Evolutionary conservation across 2,797 vertebrate species (phyloP).

Genomic region (Catostomus latipinnis): DNA sequence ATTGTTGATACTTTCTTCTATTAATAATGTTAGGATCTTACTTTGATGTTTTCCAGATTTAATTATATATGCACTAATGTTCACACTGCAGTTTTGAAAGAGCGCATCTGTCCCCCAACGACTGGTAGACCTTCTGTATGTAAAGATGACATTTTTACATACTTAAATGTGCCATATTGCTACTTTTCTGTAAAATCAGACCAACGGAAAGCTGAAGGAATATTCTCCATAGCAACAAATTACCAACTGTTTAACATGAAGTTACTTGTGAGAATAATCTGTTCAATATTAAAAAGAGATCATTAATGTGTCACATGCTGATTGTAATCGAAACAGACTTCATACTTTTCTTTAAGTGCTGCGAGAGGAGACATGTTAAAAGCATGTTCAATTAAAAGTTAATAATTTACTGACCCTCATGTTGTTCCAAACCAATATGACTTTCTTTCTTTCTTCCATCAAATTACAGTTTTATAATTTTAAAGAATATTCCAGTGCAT

Average conservation of each 20-base stretch:
- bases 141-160: conserved; percentile 20
- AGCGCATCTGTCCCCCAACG: neutral
- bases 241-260: neutral
- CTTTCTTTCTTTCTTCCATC: too few relatives aligned
- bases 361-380: neutral
- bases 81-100: neutral
- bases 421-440: too few relatives aligned
- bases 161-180: conserved; percentile 68
- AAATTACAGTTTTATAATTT: too few relatives aligned
- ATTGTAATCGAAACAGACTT: neutral
- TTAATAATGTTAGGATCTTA: conserved; percentile 15
- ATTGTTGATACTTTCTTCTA: conserved; percentile 39
- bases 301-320: neutral
- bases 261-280: neutral
- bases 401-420: neutral
- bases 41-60: neutral
- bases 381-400: neutral
- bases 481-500: too few relatives aligned
- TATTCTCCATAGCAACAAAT: neutral
- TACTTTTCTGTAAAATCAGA: conserved; percentile 25
- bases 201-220: conserved; percentile 15
- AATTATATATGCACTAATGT: neutral
- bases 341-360: neutral
- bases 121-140: conserved; percentile 21
- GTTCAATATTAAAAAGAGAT: neutral